Evolutionary conservation across 1,140 invertebrate species (phyloP).

Genomic region (Drosophila lowei): DNA sequence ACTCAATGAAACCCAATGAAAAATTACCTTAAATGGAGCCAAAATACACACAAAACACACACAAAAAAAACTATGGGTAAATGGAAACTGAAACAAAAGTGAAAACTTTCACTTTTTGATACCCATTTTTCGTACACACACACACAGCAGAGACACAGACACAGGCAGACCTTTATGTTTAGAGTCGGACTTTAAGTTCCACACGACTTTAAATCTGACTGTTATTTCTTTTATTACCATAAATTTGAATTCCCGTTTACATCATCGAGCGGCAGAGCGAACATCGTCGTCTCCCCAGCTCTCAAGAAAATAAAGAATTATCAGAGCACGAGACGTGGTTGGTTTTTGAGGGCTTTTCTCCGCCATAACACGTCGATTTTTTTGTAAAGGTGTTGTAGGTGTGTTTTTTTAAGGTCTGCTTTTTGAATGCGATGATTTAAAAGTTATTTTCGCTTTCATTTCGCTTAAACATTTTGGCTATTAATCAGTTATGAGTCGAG

Average conservation of each 20-base stretch:
- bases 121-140: constrained; percentile 33
- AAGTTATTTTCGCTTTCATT: constrained; percentile 63
- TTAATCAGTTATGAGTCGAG: constrained; percentile 62
- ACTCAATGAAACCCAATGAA: constrained; percentile 35
- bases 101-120: constrained; percentile 69
- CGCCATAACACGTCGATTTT: constrained; percentile 38
- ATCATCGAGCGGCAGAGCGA: constrained; percentile 40
- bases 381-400: constrained; percentile 1
- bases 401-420: not conserved
- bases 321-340: constrained; percentile 1
- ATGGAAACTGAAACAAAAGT: constrained; percentile 57
- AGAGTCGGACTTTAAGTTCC: constrained; percentile 38
- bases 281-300: constrained; percentile 20
- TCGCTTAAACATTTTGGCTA: constrained; percentile 58
- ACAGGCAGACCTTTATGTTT: constrained; percentile 44
- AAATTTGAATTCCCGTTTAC: constrained; percentile 69
- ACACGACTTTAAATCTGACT: constrained; percentile 51
- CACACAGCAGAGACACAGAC: too few species aligned
- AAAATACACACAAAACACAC: constrained; percentile 3
- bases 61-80: constrained; percentile 25
- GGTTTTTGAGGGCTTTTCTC: constrained; percentile 42
- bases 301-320: constrained; percentile 48
- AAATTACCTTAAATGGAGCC: constrained; percentile 47
- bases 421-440: constrained; percentile 65
- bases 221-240: constrained; percentile 50